A percentile compares a stretch with the other conserved stretches of the same genome.
These are phyloP conservation scores for Tragelaphus strepsiceros DNA, from an alignment of 2,113 vertebrate genomes.

Conservation along the genomic window DNA sequence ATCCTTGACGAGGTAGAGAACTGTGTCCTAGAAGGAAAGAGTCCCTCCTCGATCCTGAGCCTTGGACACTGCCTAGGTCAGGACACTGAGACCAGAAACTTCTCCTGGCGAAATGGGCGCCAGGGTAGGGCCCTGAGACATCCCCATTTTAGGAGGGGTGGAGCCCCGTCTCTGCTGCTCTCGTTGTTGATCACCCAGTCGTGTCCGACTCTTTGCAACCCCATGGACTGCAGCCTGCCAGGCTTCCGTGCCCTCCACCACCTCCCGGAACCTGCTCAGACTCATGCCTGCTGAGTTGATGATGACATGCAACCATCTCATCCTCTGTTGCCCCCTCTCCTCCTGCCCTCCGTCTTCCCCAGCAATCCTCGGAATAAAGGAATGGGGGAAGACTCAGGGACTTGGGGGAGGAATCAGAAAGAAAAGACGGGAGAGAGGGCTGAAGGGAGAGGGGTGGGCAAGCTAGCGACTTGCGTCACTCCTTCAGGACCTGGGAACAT, in stretches of 20 bases:
- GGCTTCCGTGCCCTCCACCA: neutral
- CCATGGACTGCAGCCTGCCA: neutral
- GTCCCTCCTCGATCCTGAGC: neutral
- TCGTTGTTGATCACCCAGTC: neutral
- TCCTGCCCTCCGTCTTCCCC: neutral
- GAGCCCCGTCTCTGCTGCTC: neutral
- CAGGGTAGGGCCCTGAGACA: neutral
- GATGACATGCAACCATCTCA: neutral
- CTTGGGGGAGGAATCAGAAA: neutral
- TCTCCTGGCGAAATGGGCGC: rapidly evolving
- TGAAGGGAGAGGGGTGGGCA: rapidly evolving
- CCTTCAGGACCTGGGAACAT: rapidly evolving
- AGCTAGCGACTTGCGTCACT: rapidly evolving
- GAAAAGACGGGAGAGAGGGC: no score
- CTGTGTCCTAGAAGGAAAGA: neutral
- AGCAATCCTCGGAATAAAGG: neutral
- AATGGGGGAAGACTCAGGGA: neutral
- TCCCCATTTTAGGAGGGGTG: neutral
- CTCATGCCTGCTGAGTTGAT: neutral
- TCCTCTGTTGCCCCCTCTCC: neutral
- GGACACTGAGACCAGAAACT: neutral
- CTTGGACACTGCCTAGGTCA: neutral
- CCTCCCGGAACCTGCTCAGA: neutral
- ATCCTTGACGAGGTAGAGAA: neutral
- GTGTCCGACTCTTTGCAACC: neutral